Base-by-base conservation (phyloP, 2,888 invertebrate genomes). In the Monochamus alternatus region DNA sequence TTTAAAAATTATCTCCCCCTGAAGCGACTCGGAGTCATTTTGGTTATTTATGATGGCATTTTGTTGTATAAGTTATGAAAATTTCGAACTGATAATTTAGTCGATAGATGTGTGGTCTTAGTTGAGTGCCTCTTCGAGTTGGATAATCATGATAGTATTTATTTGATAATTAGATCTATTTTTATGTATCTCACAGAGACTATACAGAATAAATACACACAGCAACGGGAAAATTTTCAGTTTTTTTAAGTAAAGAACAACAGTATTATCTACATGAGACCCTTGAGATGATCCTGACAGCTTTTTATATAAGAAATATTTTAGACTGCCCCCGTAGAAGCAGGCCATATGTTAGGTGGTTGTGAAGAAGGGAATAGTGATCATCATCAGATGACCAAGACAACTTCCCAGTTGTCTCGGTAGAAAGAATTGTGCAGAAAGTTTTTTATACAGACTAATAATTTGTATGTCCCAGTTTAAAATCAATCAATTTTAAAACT, bases 321-420 rank as follows among this genome's bases (percentile, higher is more conserved):
- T 52, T 52, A 52, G 52, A 52, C 12, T n/a, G n/a, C 3, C 2
- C 12, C 68, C 68, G 55, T 55, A 14, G 10, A 68, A 68, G 52
- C 38, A 68, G 52, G 30, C 38, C 68, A 68, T 55, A 68, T 55
- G n/a, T 68, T 67, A 67, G 52, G 55, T 68, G 31, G 52, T n/a
- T 30, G 32, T 58, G 10, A 51, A 22, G 52, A 68, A 68, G n/a
- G 30, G 31, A 47, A 10, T 47, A 47, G 12, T 31, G 32, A 4
- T 30, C 38, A 68, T 32, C 38, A 68, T 31, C 55, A 68, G 32
- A 59, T 68, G 68, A 59, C 59, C 58, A 10, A 69, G 44, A 59
- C 43, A 58, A 32, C 1, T 69, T 58, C 43, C 59, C 68, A 69
- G 5, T 44, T 59, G 68, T 58, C 68, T 32, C 4, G 59, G 59